Base-by-base conservation (phyloP, 2,888 invertebrate species). In the Erpobdella octoculata region DNA sequence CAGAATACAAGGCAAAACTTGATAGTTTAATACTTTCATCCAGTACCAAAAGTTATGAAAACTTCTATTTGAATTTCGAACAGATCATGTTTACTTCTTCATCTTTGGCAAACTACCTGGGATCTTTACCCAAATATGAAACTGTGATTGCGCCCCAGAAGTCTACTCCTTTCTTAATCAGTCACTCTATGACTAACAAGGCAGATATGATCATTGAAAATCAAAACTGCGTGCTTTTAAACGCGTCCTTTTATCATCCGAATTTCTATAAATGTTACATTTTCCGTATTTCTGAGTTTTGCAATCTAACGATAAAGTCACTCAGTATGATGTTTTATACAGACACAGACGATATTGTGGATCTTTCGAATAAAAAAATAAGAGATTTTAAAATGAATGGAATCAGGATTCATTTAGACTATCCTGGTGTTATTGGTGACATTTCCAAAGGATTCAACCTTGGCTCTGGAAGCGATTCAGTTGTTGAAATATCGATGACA, bases 261-360 rank as follows among this genome's bases (percentile, higher is more conserved):
- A 53, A 15, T 33, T 68, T 48, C 21, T 35, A 33, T 35, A 35
- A 41, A 15, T 68, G 68, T 35, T 21, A 68, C 4, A 46, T 48
- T 21, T 21, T 68, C 48, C 28, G 53, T n/a, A 25, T 68, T 21
- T 12, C 28, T 31, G 18, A 21, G 3, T 46, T 48, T 15, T 28
- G 53, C 53, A 5, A 18, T 46, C 35, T 6, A 1, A 15, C 21
- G n/a, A 35, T 68, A n/a, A 46, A 41, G 21, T 36, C 35, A 48
- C 46, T 68, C 1, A 68, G 48, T 25, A 4, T 48, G 68, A 33
- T 68, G 31, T 15, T 68, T 31, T 68, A 68, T 21, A 68, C 18
- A 21, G 48, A 68, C 35, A 48, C 53, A 21, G 35, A 25, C 28
- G 53, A 28, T 18, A 25, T 68, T 18, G 18, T 21, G 15, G 48